Base-by-base conservation (phyloP, 2,888 invertebrate species). In the Apodemia zela region DNA sequence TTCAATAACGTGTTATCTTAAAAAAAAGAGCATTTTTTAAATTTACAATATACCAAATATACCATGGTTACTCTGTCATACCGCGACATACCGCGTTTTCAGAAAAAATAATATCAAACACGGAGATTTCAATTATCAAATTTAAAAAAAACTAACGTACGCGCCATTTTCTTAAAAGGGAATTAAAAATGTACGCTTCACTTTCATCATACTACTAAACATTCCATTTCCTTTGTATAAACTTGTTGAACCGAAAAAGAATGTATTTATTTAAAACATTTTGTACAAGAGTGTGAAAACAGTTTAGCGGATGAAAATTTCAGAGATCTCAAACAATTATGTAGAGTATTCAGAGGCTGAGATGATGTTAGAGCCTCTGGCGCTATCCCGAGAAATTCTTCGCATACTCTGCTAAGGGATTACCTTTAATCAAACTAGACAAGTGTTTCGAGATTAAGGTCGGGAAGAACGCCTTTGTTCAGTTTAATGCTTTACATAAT, bases 271-370 rank as follows among this genome's bases (percentile, higher is more conserved):
- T 45, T 45, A n/a, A 45, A n/a, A n/a, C n/a, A n/a, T 45, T n/a
- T n/a, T 5, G 45, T 45, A n/a, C 45, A n/a, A 15, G 1, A n/a
- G 45, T n/a, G 45, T 45, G 45, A 45, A n/a, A 45, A 45, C 45
- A n/a, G 45, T n/a, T 45, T n/a, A 15, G 45, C 5, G n/a, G 45
- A 6, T 45, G 15, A 45, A 45, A 45, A 45, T 45, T 45, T 45
- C n/a, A n/a, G 5, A 45, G 45, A 45, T 45, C 45, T 45, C n/a
- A 45, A 45, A 45, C 45, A 45, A 45, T 45, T 45, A 45, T 45
- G 45, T 45, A 4, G n/a, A 45, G 6, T 45, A 45, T 45, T 45
- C n/a, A 13, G 13, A 38, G 3, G 6, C 45, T 45, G 45, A 15
- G 1, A 6, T 45, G 45, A 45, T 45, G 45, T 13, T 45, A 45